Conservation (phyloP, 2,113 vertebrate species). For the Indicator maculatus region DNA sequence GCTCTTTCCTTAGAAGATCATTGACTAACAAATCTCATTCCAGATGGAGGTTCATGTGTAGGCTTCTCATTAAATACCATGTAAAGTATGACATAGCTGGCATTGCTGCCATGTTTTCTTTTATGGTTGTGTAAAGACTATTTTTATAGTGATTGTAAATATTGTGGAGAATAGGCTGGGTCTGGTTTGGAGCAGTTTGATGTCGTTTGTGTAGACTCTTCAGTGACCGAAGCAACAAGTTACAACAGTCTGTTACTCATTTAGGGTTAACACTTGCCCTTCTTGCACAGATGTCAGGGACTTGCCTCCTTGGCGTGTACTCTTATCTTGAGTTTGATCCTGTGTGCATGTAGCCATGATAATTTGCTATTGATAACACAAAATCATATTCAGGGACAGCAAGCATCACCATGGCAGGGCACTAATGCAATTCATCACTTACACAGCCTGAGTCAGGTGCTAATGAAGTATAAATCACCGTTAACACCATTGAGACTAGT, state of each 20-base stretch:
- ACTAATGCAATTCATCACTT: not conserved
- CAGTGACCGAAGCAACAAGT: not conserved
- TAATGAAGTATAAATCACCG: not conserved
- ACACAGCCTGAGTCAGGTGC: not conserved
- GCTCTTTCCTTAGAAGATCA: not conserved
- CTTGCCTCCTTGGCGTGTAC: not conserved
- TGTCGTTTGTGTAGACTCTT: not conserved
- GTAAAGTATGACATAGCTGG: not conserved
- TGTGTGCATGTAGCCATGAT: not conserved
- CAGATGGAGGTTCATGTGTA: not conserved
- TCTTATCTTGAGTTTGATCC: not conserved
- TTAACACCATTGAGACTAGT: not conserved
- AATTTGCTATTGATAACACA: not conserved
- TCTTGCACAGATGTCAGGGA: not conserved
- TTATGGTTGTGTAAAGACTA: not conserved
- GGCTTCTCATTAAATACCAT: not conserved
- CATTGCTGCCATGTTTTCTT: not conserved
- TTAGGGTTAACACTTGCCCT: not conserved
- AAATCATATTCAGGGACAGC: not conserved
- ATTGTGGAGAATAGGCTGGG: not conserved
- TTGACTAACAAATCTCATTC: not conserved
- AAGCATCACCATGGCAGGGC: not conserved
- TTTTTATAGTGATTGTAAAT: not conserved
- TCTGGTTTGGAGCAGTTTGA: not conserved
- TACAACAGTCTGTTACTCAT: not conserved